Evolutionary conservation across 2,888 invertebrate species (phyloP).

Genomic region (Amorpha juglandis): DNA sequence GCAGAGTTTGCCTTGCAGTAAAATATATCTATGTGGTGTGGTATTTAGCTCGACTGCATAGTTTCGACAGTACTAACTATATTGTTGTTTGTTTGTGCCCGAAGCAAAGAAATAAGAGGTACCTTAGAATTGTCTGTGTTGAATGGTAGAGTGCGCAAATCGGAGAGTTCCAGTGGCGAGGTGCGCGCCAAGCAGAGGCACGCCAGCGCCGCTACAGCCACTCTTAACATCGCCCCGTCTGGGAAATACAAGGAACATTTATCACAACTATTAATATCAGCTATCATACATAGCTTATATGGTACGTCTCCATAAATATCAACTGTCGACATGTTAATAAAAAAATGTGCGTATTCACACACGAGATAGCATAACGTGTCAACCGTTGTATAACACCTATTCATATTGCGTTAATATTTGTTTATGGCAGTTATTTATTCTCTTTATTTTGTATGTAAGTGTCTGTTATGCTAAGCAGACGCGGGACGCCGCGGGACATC

Average conservation of each 20-base stretch:
- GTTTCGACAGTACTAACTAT: background rate
- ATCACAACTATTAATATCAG: background rate
- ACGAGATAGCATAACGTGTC: background rate
- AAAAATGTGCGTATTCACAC: background rate
- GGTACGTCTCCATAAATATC: background rate
- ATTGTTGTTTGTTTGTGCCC: background rate
- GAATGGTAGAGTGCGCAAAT: conserved; percentile 60
- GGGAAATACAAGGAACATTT: conserved; percentile 35
- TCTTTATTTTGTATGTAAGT: conserved; percentile 17
- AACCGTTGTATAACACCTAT: conserved; percentile 36
- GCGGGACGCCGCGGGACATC: conserved; percentile 17
- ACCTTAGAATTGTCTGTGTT: conserved; percentile 68
- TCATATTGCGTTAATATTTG: conserved; percentile 37
- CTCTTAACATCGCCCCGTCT: conserved; percentile 81
- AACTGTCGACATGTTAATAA: background rate
- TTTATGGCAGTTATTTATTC: conserved; percentile 37
- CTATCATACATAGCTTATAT: background rate
- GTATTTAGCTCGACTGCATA: background rate
- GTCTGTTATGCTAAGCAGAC: conserved; percentile 18
- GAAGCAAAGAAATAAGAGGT: conserved; percentile 28
- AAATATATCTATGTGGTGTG: background rate
- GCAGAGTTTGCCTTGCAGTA: background rate
- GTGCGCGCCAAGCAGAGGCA: conserved; percentile 80
- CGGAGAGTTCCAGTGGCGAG: conserved; percentile 69
- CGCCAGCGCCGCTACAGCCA: conserved; percentile 74